Base-by-base conservation (phyloP, 1,140 invertebrate species). In the Trichonephila inaurata region DNA sequence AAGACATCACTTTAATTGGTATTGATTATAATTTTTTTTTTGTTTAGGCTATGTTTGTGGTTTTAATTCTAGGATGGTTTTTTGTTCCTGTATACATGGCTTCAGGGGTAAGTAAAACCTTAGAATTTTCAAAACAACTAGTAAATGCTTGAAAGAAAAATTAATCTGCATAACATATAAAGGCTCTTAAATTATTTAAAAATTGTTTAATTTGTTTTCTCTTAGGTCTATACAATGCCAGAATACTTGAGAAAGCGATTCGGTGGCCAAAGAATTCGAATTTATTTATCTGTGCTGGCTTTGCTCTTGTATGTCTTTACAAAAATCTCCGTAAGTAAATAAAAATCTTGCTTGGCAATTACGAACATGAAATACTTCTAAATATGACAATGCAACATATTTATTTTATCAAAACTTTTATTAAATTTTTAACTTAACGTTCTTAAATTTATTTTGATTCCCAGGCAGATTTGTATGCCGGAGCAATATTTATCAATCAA, bases 261-360 rank as follows among this genome's bases (percentile, higher is more conserved):
- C 95, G 97, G 96, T 28, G 96, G 97, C 33, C 95, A 96, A 94
- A 95, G 97, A 81, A 96, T 97, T 91, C 95, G 96, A 86, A 95
- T 97, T 18, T 97, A 97, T 94, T 95, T 97, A 51, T 96, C 96
- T 18, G 95, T 96, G 69, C 95, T 97, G 12, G 96, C 97, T 12
- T 95, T 97, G 7, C 95, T 97, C 7, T 95, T 97, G 5, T 97
- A 97, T 94, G 96, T 97, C 24, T 96, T 97, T 93, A 97, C 96
- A 16, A 97, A 97, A 95, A 96, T 97, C 62, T 97, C 96, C 44
- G 96, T 97, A 95, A 96, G 96, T 95, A 87, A 51, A 58, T 69
- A 28, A 3, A 10, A 51, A 51, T 51, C 5, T 1, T 51, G 5
- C 10, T 51, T 8, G 10, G 51, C 7, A 51, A 10, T 10, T 51